A percentile compares a stretch with the other conserved stretches of the same genome.
These are phyloP conservation scores for Augochlora pura DNA, from an alignment of 1,140 invertebrate species.

Conservation along the genomic window DNA sequence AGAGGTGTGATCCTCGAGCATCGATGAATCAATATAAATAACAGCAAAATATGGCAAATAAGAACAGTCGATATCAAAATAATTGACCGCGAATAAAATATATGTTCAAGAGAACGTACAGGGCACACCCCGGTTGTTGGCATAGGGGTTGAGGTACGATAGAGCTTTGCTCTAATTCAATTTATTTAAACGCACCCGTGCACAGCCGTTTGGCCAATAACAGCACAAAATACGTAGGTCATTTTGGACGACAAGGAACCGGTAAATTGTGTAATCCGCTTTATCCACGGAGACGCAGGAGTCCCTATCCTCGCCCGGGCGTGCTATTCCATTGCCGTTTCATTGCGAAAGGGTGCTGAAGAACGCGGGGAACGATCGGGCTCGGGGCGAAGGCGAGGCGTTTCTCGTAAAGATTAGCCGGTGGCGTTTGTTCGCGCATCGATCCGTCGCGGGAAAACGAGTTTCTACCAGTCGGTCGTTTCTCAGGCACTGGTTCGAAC, in stretches of 20 bases:
- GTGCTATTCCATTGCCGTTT: not conserved
- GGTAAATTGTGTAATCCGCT: not conserved
- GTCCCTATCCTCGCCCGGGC: not conserved
- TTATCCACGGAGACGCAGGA: not conserved
- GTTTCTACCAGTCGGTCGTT: conserved; percentile 45
- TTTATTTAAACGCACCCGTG: too few species aligned
- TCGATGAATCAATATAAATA: not conserved
- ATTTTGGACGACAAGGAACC: too few species aligned
- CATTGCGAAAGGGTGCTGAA: not conserved
- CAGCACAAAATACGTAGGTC: too few species aligned
- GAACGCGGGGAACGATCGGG: not conserved
- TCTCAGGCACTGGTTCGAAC: conserved; percentile 13
- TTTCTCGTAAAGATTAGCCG: conserved; percentile 22
- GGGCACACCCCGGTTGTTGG: too few species aligned
- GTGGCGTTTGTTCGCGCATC: conserved; percentile 33
- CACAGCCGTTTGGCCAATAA: too few species aligned
- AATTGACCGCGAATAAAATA: too few species aligned
- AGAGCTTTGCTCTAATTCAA: too few species aligned
- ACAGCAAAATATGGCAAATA: too few species aligned
- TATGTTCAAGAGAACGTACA: too few species aligned
- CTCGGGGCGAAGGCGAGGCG: not conserved
- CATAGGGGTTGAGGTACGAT: too few species aligned
- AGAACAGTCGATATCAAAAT: too few species aligned
- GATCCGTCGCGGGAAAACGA: conserved; percentile 41
- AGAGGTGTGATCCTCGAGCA: not conserved